Evolutionary conservation across 2,888 invertebrate species (phyloP), one percentile per base, ranked within the genome.

Genomic region (Himalopsyche anomala): DNA sequence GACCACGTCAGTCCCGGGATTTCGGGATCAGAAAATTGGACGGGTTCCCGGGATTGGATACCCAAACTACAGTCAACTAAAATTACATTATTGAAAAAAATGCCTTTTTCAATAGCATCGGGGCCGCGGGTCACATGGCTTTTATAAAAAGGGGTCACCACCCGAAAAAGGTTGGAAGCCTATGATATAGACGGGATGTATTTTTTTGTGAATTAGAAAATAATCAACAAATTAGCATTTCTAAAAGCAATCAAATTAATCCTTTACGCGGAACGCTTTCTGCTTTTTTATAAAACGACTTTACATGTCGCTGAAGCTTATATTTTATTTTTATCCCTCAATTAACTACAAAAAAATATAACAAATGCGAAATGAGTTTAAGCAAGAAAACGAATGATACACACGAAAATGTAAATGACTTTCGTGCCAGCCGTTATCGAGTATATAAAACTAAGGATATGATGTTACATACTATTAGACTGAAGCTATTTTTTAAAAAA

Each of bases 251-350:
- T 62, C 19, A 62, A 62, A 11, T 19, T 62, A 62, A 62, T 62
- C 62, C 62, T 62, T 62, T 28, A 9, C 62, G 62, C 62, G 62
- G 62, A 62, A 62, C 62, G 62, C 62, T 62, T 62, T 62, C 62
- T 62, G 62, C 62, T 62, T 62, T 62, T 62, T 62, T 62, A 62
- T 62, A 62, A 62, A 19, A 62, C 62, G 62, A 28, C 62, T 62
- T 62, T 19, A 62, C 28, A 62, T 62, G 62, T 62, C 62, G 62
- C 62, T 62, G 11, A 62, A 62, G 62, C 62, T 62, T 62, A 62
- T 62, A 19, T 62, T 62, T 62, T 62, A 62, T 62, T 62, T 62
- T 62, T 62, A 62, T 62, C 62, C 62, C 62, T 62, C 62, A 62
- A 62, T 62, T 62, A 62, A 62, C 62, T 62, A 62, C 62, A 62